Conservation (phyloP, 92 coral and sea anemone genomes). For the Paragorgia papillata region DNA sequence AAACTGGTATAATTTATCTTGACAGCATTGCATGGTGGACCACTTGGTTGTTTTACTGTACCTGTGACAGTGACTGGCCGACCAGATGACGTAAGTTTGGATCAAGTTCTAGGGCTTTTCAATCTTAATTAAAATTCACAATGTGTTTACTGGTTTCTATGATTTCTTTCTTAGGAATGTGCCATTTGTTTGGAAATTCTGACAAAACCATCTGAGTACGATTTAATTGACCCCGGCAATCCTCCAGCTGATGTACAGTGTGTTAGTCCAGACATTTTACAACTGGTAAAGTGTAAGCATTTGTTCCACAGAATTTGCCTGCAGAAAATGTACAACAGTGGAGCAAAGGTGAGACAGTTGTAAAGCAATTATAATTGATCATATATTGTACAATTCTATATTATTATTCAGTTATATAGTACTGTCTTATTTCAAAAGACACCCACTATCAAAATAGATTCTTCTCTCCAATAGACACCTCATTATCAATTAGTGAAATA, state of each 20-base stretch:
- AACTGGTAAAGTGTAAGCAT: conserved; percentile 76
- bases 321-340: conserved; percentile 71
- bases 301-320: conserved; percentile 78
- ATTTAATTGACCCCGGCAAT: conserved; percentile 30
- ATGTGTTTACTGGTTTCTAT: too few relatives aligned
- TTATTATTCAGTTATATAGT: too few relatives aligned
- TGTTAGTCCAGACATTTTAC: conserved; percentile 52
- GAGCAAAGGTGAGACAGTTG: conserved; percentile 59
- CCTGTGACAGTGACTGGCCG: conserved; percentile 1
- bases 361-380: too few relatives aligned
- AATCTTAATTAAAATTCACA: too few relatives aligned
- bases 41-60: conserved; percentile 2
- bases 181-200: conserved; percentile 91
- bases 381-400: too few relatives aligned
- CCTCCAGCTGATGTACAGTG: conserved; percentile 46
- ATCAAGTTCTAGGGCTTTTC: neutral
- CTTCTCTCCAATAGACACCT: too few relatives aligned
- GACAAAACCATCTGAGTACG: conserved; percentile 70
- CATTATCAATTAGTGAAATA: too few relatives aligned
- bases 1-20: neutral
- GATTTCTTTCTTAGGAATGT: conserved; percentile 80
- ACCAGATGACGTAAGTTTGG: conserved; percentile 5
- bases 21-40: conserved; percentile 12
- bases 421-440: too few relatives aligned
- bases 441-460: too few relatives aligned